Base-by-base conservation (phyloP, 2,113 vertebrate species). In the Mus pahari region DNA sequence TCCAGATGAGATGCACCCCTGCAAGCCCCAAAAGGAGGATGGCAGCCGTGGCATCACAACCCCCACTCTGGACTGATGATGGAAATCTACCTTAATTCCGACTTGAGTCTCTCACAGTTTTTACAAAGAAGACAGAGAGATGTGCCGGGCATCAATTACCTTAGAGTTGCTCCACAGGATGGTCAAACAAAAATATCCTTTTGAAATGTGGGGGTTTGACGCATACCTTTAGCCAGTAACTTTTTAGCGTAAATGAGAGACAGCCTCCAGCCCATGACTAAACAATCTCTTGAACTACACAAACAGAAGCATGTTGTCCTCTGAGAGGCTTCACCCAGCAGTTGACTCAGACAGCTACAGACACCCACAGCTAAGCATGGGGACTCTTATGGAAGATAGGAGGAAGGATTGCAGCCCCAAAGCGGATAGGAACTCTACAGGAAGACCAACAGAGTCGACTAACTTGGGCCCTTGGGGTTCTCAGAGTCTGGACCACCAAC, bases 41-140 rank as follows among this genome's bases (percentile, higher is more conserved):
- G 68, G 75, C 36, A 5, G 31, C 26, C n/a, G 22, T 62, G 20
- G 48, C 64, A 92, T 31, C 14, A 71, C n/a, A 13, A 14, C 68
- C 20, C 90, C 50, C 48, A 60, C 26, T 84, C 42, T 77, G 9
- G 20, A 88, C 81, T 92, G 89, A 94, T 42, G 39, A 73, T 22
- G 53, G 48, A 75, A n/a, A 77, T 94, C 62, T 90, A 24, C 77
- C 55, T 91, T 92, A 92, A 92, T 88, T 94, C 14, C 71, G 79
- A 84, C 45, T 33, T 70, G 64, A 70, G 64, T n/a, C 50, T 70
- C 16, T 33, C 14, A 14, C 36, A 5, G 55, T 79, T 79, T 55
- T 73, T 58, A 87, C 86, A 53, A 53, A 87, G 31, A 7, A 71
- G 53, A 36, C 31, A 53, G 64, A 36, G 10, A 62, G n/a, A n/a